A percentile compares a stretch with the other conserved stretches of the same genome.
phyloP scores from a whole-genome alignment of 2,113 vertebrate species.

The Vidua macroura region DNA sequence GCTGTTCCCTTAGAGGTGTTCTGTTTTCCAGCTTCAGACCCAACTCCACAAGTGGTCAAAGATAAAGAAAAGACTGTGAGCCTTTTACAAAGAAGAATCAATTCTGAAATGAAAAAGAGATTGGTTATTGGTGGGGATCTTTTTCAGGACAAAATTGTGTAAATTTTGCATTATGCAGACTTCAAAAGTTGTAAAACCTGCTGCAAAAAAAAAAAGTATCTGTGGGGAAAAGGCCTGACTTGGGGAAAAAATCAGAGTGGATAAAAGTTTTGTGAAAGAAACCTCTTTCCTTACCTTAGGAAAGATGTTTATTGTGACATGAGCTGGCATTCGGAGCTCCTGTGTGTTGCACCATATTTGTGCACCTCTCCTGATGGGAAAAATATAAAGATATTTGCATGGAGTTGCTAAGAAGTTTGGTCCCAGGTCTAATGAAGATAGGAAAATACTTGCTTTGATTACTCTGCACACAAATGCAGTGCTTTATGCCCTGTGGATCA shows the following conservation, averaged over 20 bases:
- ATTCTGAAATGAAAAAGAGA: background rate
- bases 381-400: background rate
- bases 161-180: background rate
- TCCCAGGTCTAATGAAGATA: background rate
- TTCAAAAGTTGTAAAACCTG: background rate
- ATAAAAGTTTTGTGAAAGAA: background rate
- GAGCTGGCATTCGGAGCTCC: background rate
- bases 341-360: background rate
- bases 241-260: background rate
- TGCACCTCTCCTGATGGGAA: background rate
- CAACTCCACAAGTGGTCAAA: background rate
- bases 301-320: background rate
- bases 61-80: background rate
- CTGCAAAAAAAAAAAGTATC: background rate
- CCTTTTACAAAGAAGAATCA: background rate
- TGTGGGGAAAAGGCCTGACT: background rate
- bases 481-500: background rate
- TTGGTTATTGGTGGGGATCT: background rate
- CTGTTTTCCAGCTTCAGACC: background rate
- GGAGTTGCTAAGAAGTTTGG: background rate
- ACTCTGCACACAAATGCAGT: background rate
- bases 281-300: background rate
- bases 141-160: background rate
- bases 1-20: background rate
- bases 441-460: background rate